Base-by-base conservation (phyloP, 2,113 vertebrate species). In the Geococcyx californianus region DNA sequence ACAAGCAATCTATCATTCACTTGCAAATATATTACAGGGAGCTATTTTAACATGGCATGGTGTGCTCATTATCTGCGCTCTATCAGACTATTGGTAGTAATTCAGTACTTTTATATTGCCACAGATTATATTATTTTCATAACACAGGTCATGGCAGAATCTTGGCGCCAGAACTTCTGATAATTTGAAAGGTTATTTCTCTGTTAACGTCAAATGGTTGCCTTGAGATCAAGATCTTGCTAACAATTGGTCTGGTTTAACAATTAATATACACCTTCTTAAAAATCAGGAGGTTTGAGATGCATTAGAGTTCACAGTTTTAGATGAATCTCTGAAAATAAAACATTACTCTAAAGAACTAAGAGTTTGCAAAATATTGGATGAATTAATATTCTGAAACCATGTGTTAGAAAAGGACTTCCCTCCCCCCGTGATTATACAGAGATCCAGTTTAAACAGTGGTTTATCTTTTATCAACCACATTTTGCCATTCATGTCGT, bases 61-160 rank as follows among this genome's bases (percentile, higher is more conserved):
- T 83, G 64, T 87, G 8, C 62, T 96, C 1, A 0, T 59, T 96
- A 95, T 91, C 89, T 94, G 3, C 0, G 6, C 60, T 75, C 44
- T 82, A 24, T 84, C 83, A 67, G 55, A 28, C 62, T 81, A 38
- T 17, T 14, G 4, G 28, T 73, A 72, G 80, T 76, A 82, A 81
- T 63, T 60, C 75, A 44, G 68, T 21, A 19, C 56, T 84, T 60
- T 77, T 92, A 20, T 86, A 94, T 90, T 68, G 72, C 76, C 6
- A 4, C 36, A 96, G 92, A 94, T 96, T 70, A 84, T 75, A 21
- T 90, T 94, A 78, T 94, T 97, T 89, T 95, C 88, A 85, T 97
- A 90, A 95, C 82, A 82, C 28, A 54, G 88, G 70, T 92, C 86
- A 81, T 38, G 55, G 56, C 81, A 94, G 92, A 93, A 69, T 82